Base-by-base conservation (phyloP, 2,888 invertebrate species). In the Ceramica pisi region DNA sequence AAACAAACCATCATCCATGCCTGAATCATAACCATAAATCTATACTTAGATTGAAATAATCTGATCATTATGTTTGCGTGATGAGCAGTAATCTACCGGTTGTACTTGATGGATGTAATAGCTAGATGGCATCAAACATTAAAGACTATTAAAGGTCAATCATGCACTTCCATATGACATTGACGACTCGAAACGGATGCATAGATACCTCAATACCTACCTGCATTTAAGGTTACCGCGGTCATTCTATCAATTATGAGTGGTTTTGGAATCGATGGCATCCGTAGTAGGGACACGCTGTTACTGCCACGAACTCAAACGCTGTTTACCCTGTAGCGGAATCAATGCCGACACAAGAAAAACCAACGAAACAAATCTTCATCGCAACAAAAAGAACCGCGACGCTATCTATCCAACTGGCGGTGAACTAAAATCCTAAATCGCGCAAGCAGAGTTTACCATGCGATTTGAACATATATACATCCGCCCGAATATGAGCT, bases 131-230 rank as follows among this genome's bases (percentile, higher is more conserved):
- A 59, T 51, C 55, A 35, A n/a, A 14, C 38, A 50, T 65, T 53
- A 53, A 60, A 62, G 63, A 62, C 61, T 46, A 53, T 19, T 23
- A 70, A 67, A 82, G 80, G 82, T 80, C 73, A 82, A 19, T 16
- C 21, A 51, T 62, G 59, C 81, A 73, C 26, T 64, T 19, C n/a
- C 21, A 60, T 57, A 46, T 21, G 81, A 70, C 80, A 78, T 62
- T 73, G 69, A 56, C 38, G 2, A 62, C 60, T 62, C 6, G 74
- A 57, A 61, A 62, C 56, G n/a, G 51, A 67, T 73, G 55, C 59
- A 16, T 68, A 19, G 9, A 41, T n/a, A n/a, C n/a, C n/a, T n/a
- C n/a, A n/a, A n/a, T n/a, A n/a, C n/a, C n/a, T 41, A 70, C 35
- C 31, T 69, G 21, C 8, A 21, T 46, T 9, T 46, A 57, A 48